These are phyloP conservation scores for Morus bassanus DNA, from an alignment of 2,797 vertebrate genomes.

Conservation along the genomic window DNA sequence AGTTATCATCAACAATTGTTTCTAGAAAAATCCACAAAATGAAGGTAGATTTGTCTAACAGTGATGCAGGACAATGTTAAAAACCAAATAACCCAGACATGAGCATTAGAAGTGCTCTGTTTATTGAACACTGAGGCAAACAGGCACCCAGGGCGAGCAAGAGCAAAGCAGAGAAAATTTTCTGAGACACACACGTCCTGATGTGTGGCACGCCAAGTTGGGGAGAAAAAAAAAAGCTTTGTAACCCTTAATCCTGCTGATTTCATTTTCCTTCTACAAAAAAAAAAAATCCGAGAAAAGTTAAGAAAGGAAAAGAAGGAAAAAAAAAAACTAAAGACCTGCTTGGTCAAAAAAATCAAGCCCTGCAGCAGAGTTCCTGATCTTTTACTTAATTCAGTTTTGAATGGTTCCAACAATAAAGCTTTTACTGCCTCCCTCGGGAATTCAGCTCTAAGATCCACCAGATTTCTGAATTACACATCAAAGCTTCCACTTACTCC, in stretches of 20 bases:
- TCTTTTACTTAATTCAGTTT: not conserved
- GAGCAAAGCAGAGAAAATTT: not conserved
- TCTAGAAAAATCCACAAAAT: not conserved
- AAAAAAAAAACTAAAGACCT: not conserved
- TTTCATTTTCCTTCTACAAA: not conserved
- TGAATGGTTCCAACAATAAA: not conserved
- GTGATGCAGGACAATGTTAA: rapidly evolving
- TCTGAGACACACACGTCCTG: not conserved
- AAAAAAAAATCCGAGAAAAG: not conserved
- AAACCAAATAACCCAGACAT: not conserved
- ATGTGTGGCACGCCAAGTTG: not conserved
- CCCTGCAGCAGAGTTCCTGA: not conserved
- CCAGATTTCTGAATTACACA: not conserved
- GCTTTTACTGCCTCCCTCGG: not conserved
- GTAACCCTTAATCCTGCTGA: not conserved
- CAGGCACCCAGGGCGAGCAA: not conserved
- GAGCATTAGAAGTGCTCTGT: not conserved
- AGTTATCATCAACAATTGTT: not conserved
- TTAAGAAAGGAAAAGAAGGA: not conserved
- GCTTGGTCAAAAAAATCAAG: not conserved
- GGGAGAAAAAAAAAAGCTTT: no score
- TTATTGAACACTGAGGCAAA: not conserved
- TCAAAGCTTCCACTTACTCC: not conserved
- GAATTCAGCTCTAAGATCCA: not conserved
- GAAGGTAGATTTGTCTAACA: not conserved